Evolutionary conservation across 2,888 invertebrate species (phyloP).

Genomic region (Mechanitis messenoides): DNA sequence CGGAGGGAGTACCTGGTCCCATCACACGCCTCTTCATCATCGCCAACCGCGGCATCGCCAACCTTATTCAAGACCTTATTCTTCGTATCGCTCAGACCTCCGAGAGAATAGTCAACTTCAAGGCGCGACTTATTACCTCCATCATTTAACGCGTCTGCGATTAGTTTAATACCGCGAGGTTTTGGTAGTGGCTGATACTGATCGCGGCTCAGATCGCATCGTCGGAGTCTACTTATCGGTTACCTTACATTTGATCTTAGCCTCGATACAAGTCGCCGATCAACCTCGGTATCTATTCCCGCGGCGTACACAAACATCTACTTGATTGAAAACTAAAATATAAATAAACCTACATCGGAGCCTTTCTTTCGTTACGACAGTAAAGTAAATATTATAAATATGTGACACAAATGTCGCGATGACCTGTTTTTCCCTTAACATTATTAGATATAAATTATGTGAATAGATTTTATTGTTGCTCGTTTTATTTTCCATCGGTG

Average conservation of each 20-base stretch:
- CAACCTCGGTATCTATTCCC: constrained; percentile 25
- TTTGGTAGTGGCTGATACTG: constrained; percentile 25
- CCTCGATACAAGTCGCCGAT: constrained; percentile 18
- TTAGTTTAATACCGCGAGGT: constrained; percentile 49
- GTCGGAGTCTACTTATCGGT: constrained; percentile 8
- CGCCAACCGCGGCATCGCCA: constrained; percentile 90
- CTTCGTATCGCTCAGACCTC: constrained; percentile 92
- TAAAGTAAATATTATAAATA: constrained; percentile 13
- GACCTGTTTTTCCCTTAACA: background rate
- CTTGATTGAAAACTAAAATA: constrained; percentile 35
- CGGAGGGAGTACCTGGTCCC: constrained; percentile 91
- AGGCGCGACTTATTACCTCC: constrained; percentile 92
- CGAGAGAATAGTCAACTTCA: constrained; percentile 94
- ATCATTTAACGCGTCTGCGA: constrained; percentile 81
- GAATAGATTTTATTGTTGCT: background rate
- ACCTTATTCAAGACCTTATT: constrained; percentile 91
- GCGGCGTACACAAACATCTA: constrained; percentile 31
- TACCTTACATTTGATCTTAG: constrained; percentile 12
- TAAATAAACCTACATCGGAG: constrained; percentile 14
- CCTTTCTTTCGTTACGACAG: constrained; percentile 23
- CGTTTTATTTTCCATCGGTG: background rate
- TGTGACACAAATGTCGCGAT: constrained; percentile 8
- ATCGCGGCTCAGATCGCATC: constrained; percentile 18
- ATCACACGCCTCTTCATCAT: constrained; percentile 91
- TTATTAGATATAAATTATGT: constrained; percentile 10